phyloP scores from a whole-genome alignment of 2,888 invertebrate genomes.

The Catocala fraxini region DNA sequence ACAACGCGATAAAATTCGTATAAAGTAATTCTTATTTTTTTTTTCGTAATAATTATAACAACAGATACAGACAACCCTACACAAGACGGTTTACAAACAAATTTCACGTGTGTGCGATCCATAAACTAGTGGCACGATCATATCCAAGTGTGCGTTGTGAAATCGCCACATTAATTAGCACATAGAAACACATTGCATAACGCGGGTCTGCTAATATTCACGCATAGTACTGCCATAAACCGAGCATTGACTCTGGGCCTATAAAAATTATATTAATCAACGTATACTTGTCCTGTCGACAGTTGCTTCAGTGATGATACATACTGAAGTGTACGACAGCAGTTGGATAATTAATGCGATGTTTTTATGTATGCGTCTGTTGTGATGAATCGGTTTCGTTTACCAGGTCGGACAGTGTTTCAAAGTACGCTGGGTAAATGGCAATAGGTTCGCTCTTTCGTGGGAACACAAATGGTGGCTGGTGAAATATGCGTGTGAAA shows the following conservation, averaged over 20 bases:
- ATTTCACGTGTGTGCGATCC: slow-evolving; percentile 55
- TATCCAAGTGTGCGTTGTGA: slow-evolving; percentile 59
- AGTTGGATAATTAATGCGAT: slow-evolving; percentile 16
- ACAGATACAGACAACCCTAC: slow-evolving; percentile 36
- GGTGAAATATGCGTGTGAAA: too few relatives aligned
- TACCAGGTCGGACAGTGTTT: too few relatives aligned
- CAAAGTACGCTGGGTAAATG: too few relatives aligned
- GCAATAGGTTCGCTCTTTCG: too few relatives aligned
- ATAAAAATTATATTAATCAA: slow-evolving; percentile 48
- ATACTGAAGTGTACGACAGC: slow-evolving; percentile 24
- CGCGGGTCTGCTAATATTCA: slow-evolving; percentile 34
- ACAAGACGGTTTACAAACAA: slow-evolving; percentile 52
- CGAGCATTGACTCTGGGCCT: slow-evolving; percentile 47
- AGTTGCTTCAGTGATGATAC: slow-evolving; percentile 34
- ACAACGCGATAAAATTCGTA: too few relatives aligned
- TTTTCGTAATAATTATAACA: too few relatives aligned
- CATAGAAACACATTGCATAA: slow-evolving; percentile 41
- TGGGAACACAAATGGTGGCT: too few relatives aligned
- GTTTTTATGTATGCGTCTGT: too few relatives aligned
- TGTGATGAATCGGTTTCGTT: too few relatives aligned
- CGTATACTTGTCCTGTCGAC: slow-evolving; percentile 24
- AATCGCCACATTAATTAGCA: slow-evolving; percentile 58
- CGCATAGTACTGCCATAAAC: slow-evolving; percentile 53
- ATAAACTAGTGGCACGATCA: slow-evolving; percentile 63
- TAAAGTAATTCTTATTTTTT: too few relatives aligned